Evolutionary conservation across 2,113 vertebrate species (phyloP).

Genomic region (Cyrtonyx montezumae): DNA sequence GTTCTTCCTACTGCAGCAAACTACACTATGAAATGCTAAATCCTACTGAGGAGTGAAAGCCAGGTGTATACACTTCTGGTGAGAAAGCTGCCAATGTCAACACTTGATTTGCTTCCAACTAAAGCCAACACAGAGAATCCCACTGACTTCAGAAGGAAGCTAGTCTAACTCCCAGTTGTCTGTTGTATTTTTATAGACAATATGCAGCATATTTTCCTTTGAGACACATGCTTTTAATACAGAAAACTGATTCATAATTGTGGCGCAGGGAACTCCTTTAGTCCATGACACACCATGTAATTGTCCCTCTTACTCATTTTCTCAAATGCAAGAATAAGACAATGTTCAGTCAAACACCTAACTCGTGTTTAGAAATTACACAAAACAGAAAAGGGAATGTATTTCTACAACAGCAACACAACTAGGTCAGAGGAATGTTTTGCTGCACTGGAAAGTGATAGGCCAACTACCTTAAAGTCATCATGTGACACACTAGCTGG

Average conservation of each 20-base stretch:
- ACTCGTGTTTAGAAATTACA: neutral
- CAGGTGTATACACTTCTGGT: neutral
- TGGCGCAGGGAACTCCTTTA: neutral
- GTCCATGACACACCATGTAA: neutral
- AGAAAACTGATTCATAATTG: constrained; percentile 38
- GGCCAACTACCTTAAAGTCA: neutral
- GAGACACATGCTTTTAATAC: constrained; percentile 14
- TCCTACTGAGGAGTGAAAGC: neutral
- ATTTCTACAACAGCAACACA: neutral
- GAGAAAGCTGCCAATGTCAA: neutral
- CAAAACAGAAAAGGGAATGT: neutral
- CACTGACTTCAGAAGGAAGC: neutral
- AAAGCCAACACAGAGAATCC: neutral
- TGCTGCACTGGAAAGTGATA: neutral
- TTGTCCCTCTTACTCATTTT: neutral
- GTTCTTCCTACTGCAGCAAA: neutral
- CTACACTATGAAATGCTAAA: neutral
- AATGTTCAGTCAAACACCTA: neutral
- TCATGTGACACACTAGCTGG: accelerated
- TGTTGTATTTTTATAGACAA: constrained; percentile 15
- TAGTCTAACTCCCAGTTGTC: neutral
- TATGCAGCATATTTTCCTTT: neutral
- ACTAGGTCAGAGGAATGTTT: neutral
- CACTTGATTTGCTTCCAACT: neutral
- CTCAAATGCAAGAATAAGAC: neutral